Evolutionary conservation across 2,797 vertebrate species (phyloP).

Genomic region (Podargus strigoides): DNA sequence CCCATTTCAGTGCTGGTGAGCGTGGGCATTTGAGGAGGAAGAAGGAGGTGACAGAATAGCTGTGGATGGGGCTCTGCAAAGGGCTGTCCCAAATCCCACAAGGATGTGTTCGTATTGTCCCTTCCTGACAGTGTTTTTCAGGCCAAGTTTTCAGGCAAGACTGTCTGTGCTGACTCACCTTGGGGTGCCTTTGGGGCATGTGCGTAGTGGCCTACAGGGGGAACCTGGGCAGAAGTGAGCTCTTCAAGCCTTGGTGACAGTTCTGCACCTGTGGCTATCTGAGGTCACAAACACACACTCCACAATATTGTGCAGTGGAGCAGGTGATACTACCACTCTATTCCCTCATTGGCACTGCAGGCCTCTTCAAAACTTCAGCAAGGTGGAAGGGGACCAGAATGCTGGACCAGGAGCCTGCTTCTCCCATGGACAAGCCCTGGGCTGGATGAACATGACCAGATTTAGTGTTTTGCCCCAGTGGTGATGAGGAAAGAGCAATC

Average conservation of each 20-base stretch:
- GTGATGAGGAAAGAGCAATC: not conserved
- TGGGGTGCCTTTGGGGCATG: rapidly evolving
- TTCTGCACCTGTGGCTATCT: not conserved
- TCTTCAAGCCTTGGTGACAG: not conserved
- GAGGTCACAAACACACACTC: not conserved
- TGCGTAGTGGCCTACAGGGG: not conserved
- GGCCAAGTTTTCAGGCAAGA: not conserved
- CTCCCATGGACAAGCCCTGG: rapidly evolving
- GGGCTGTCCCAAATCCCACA: not conserved
- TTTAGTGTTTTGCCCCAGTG: not conserved
- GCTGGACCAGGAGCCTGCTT: not conserved
- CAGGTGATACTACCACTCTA: not conserved
- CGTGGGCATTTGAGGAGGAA: not conserved
- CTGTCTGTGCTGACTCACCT: not conserved
- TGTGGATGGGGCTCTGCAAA: not conserved
- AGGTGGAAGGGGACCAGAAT: not conserved
- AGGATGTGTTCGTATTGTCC: not conserved
- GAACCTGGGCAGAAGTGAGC: not conserved
- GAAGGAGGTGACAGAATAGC: not conserved
- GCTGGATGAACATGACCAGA: not conserved
- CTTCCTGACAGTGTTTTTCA: not conserved
- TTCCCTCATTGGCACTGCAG: not conserved
- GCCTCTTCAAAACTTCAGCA: not conserved
- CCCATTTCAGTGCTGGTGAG: not conserved
- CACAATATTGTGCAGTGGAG: rapidly evolving